A percentile compares a stretch with the other conserved stretches of the same genome.
These are phyloP conservation scores for Triplophysa dalaica DNA, from an alignment of 2,113 vertebrate species.

Conservation along the genomic window DNA sequence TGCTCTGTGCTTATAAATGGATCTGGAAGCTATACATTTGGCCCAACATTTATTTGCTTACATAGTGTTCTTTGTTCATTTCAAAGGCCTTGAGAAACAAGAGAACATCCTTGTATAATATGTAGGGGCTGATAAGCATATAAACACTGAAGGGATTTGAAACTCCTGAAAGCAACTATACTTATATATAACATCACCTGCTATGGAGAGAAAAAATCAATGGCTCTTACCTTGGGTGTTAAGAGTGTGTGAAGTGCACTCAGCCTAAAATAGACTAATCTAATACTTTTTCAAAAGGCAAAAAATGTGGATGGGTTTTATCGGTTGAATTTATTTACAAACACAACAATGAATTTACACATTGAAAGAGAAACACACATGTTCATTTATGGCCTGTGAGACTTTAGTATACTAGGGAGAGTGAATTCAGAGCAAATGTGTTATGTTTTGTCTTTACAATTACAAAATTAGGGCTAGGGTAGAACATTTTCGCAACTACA, in stretches of 20 bases:
- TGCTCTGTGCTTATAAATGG: too few species aligned
- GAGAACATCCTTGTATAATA: background rate
- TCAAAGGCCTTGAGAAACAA: background rate
- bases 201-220: conserved; percentile 58
- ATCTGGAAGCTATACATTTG: too few species aligned
- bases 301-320: conserved; percentile 16
- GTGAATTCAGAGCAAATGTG: conserved; percentile 31
- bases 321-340: conserved; percentile 37
- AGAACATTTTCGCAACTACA: background rate
- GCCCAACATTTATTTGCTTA: background rate
- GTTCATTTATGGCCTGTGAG: conserved; percentile 2
- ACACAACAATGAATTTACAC: conserved; percentile 35
- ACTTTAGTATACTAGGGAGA: conserved; percentile 11
- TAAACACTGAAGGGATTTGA: conserved; percentile 39
- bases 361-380: conserved; percentile 35
- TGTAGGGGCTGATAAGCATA: conserved; percentile 6
- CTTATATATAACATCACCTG: conserved; percentile 54
- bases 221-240: conserved; percentile 38
- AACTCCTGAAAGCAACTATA: conserved; percentile 46
- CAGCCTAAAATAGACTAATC: conserved; percentile 15
- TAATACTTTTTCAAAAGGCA: conserved; percentile 15
- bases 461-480: conserved; percentile 40
- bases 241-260: conserved; percentile 29
- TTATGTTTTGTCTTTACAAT: conserved; percentile 12
- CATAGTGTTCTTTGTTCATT: background rate